Evolutionary conservation across 2,113 vertebrate genomes (phyloP), one percentile per base, ranked within the genome.

Genomic region (Lophius piscatorius): DNA sequence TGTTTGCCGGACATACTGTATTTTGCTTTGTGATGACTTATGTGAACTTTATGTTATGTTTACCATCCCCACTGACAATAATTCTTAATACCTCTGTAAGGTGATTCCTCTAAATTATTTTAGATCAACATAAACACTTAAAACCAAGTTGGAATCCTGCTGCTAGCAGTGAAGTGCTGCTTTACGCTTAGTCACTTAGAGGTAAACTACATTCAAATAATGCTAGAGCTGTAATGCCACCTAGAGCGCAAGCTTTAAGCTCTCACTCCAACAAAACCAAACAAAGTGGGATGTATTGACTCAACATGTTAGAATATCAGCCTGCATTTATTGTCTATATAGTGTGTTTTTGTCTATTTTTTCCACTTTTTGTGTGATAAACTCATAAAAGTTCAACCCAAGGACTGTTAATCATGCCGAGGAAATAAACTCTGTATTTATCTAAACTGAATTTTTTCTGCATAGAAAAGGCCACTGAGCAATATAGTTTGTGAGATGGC

Each of bases 351-450:
- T 1, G 28, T 46, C 70, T 21, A 35, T 24, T 56, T 38, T 44
- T 33, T 70, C 44, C 39, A 40, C 47, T 9, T 39, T 65, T 23
- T 72, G 23, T 61, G 60, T 66, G 51, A 64, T 31, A 51, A 79
- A 65, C 72, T 79, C 69, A 74, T 75, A 4, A 12, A 58, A 56
- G 41, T 8, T 40, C 2, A 63, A 44, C 52, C 69, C 29, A 28
- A 76, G 62, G 64, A 75, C 70, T 80, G 81, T 82, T 69, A 62
- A 65, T 55, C 21, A 56, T 14, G 68, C 49, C 42, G 46, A 66
- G 59, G 40, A 71, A 84, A 79, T 82, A 84, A 87, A 87, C 52
- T 56, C 20, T 82, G 44, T 83, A 82, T 87, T 87, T 84, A 76
- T 67, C 56, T 83, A 87, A 50, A 17, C 4, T 58, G 48, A 2